Percentiles rank a stretch among this genome's conserved stretches.
Evolutionary conservation across 1,140 invertebrate species (phyloP).

Genomic region (Ceratitis capitata): DNA sequence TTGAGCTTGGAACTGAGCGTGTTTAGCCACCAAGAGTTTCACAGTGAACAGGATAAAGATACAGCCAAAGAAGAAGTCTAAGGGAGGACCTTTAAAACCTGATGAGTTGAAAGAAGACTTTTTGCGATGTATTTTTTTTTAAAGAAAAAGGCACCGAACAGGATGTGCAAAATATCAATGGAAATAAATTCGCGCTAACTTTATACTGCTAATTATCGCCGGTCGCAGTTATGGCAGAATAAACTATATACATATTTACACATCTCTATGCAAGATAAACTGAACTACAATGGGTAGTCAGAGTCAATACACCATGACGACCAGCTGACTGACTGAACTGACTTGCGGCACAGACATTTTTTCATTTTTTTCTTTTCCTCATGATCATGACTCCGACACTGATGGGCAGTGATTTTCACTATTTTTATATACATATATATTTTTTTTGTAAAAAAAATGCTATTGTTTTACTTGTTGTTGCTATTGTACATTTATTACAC

Average conservation of each 20-base stretch:
- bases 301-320: slow-evolving; percentile 28
- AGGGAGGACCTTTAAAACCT: too few species aligned
- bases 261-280: neutral
- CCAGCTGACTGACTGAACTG: neutral
- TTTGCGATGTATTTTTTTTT: too few species aligned
- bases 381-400: neutral
- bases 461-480: neutral
- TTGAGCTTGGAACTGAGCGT: too few species aligned
- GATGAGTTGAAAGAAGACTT: too few species aligned
- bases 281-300: slow-evolving; percentile 3
- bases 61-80: too few species aligned
- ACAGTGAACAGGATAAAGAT: too few species aligned
- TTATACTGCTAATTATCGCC: neutral
- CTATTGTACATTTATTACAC: slow-evolving; percentile 5
- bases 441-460: neutral
- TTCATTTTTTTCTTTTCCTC: neutral
- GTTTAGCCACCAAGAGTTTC: too few species aligned
- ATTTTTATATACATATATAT: too few species aligned
- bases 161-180: neutral
- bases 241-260: neutral
- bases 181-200: neutral
- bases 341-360: neutral
- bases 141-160: too few species aligned
- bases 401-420: slow-evolving; percentile 18
- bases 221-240: neutral